Percentiles rank a stretch among this genome's conserved stretches.
Conservation (phyloP, 2,113 vertebrate species). For the Arvicanthis niloticus region DNA sequence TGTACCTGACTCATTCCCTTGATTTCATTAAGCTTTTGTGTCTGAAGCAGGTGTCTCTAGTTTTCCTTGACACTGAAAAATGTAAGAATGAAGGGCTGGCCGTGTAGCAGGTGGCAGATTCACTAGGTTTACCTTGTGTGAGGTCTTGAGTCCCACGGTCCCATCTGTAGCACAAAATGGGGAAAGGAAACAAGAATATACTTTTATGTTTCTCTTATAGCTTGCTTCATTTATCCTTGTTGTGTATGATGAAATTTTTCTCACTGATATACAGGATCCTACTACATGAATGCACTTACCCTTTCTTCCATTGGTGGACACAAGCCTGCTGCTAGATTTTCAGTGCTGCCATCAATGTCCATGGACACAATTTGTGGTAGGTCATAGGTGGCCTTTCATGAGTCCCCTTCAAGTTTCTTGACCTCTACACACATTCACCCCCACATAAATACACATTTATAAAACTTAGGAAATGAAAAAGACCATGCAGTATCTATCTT, state of each 20-base stretch:
- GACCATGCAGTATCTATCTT: not conserved
- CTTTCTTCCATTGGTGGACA: not conserved
- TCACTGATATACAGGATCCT: not conserved
- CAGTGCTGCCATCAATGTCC: not conserved
- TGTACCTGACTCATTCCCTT: not conserved
- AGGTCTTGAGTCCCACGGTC: too few species aligned
- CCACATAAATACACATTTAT: not conserved
- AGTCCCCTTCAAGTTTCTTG: not conserved
- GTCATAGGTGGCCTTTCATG: not conserved
- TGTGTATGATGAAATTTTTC: not conserved
- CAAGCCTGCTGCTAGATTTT: not conserved
- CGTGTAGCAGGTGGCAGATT: not conserved
- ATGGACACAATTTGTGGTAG: not conserved
- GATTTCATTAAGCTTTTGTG: conserved; percentile 34
- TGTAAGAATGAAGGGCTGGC: not conserved
- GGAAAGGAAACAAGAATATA: not conserved
- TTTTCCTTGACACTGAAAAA: conserved; percentile 46
- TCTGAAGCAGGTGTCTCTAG: not conserved
- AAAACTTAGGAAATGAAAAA: not conserved
- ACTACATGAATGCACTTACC: not conserved
- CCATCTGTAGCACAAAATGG: not conserved
- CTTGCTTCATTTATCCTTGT: not conserved
- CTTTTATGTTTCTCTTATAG: conserved; percentile 11
- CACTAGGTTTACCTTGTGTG: not conserved
- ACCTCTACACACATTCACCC: not conserved